Evolutionary conservation across 2,888 invertebrate genomes (phyloP), one percentile per base, ranked within the genome.

Genomic region (Drosophila rubida): DNA sequence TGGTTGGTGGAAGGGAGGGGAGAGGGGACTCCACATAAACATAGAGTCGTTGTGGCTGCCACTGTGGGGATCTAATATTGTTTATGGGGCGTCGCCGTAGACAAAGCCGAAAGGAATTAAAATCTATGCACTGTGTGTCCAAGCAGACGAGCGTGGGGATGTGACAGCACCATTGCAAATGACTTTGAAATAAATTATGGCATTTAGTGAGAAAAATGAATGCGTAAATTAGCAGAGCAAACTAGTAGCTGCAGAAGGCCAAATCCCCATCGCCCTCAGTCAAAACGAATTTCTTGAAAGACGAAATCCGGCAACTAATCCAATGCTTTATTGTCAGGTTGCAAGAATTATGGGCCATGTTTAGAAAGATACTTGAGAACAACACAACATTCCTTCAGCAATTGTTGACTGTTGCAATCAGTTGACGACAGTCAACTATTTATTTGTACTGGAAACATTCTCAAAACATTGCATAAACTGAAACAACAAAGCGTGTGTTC

Each of bases 151-250:
- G 14, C 9, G 9, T 19, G 39, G 22, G 44, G 53, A 75, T 75
- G 80, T 44, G 67, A n/a, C n/a, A 32, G 4, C 11, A 32, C 66
- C 73, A 72, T 54, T 60, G 73, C 66, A 62, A 79, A 85, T 82
- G 79, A 80, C 55, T 75, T 63, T 75, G 61, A 75, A 72, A 81
- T 87, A 85, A 81, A 81, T 87, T 82, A 85, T 76, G 82, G 83
- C 83, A 75, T 87, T 81, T 87, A 82, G 82, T 82, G 82, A 85
- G 80, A 81, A 87, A 79, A 79, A 81, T 85, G 63, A 65, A 66
- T 55, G 54, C 79, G 75, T 84, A 78, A 80, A 87, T 84, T 81
- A 81, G 71, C 66, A 22, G 23, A 11, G 46, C 23, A 42, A 58
- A 62, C 44, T 57, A 50, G 48, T 54, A 32, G n/a, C n/a, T 54